Base-by-base conservation (phyloP, 2,113 vertebrate genomes). In the Dermatemys mawii region DNA sequence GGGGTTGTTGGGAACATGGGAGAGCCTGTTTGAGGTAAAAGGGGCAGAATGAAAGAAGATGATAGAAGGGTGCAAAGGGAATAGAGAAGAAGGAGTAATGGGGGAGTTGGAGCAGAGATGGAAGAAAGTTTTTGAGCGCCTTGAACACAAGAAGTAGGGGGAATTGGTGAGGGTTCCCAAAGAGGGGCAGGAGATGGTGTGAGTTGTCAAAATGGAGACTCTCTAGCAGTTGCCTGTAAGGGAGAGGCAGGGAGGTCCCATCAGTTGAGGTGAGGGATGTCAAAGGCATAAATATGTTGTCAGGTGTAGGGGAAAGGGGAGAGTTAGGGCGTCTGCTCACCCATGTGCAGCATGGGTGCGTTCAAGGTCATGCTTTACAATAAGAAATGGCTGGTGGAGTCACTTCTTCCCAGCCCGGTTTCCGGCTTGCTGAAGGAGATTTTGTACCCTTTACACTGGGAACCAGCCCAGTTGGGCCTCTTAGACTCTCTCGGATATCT, bases 101-200 rank as follows among this genome's bases (percentile, higher is more conserved):
- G 83, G 12, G 63, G 87, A n/a, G 3, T 80, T 38, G 87, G 53
- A 94, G n/a, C 41, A 88, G 84, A 92, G 83, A 29, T 46, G 67
- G 35, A 38, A 41, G n/a, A 38, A 73, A 41, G 67, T 73, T 22
- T 21, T 1, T 12, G 54, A 76, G 90, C 29, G 54, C 50, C 7
- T 78, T 55, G 48, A 87, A 70, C 1, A 2, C 76, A 88, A 93
- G 76, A 73, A 60, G 24, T 29, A 95, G 86, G 86, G 95, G 94
- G 70, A 19, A 76, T 95, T 83, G 67, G 26, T 54, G 54, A 2
- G 14, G 51, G 95, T 76, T 95, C 60, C 22, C 75, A 91, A 94
- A 91, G 76, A 94, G 44, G 0, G 4, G 78, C 84, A 51, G 11
- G 12, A 35, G 32, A 78, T 88, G 67, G 60, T 67, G 29, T 13